Conservation (phyloP, 2,888 invertebrate species). For the Clivina fossor region DNA sequence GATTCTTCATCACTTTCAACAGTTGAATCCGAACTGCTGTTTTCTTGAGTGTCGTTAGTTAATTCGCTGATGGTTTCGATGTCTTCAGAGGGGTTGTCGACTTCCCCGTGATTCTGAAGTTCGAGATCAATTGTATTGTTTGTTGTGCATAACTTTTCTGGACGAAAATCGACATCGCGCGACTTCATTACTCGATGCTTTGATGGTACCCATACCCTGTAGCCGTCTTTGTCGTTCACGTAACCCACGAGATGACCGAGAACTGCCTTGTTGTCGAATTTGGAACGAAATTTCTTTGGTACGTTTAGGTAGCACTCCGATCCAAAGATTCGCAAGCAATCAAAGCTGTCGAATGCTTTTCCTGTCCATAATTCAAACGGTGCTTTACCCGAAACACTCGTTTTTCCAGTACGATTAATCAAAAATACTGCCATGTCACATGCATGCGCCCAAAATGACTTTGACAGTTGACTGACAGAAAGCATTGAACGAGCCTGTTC, state of each 20-base stretch:
- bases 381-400: conserved; percentile 26
- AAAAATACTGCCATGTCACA: too few species aligned
- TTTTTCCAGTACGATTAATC: too few species aligned
- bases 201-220: conserved; percentile 26
- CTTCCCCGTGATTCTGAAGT: too few species aligned
- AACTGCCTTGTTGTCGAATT: conserved; percentile 44
- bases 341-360: conserved; percentile 27
- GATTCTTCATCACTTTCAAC: too few species aligned
- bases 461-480: too few species aligned
- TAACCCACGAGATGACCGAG: conserved; percentile 44
- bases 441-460: too few species aligned
- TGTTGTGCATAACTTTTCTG: conserved; percentile 29
- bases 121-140: conserved; percentile 22
- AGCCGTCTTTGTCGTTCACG: conserved; percentile 39
- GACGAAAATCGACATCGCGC: conserved; percentile 30
- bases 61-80: too few species aligned
- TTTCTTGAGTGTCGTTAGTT: too few species aligned
- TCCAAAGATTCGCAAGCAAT: conserved; percentile 17
- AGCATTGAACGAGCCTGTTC: too few species aligned
- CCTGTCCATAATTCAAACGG: conserved; percentile 31
- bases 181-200: conserved; percentile 24
- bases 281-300: conserved; percentile 37
- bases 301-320: conserved; percentile 17
- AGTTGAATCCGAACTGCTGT: too few species aligned
- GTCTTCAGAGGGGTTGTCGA: too few species aligned